Percentiles rank a stretch among this genome's conserved stretches.
phyloP scores from a whole-genome alignment of 2,888 invertebrate species.

The Carabus problematicus region DNA sequence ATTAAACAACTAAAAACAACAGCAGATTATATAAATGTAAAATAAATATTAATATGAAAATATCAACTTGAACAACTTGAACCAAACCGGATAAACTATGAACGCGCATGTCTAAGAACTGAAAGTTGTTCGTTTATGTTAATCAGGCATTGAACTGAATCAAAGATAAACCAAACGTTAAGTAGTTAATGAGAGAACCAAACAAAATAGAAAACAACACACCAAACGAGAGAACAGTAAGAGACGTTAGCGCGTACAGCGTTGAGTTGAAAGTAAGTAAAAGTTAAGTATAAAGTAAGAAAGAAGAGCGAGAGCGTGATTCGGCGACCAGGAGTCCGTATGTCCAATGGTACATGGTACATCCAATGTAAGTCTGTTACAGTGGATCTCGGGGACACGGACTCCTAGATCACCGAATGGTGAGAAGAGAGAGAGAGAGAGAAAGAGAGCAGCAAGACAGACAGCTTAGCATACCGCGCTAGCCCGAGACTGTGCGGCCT shows the following conservation, averaged over 20 bases:
- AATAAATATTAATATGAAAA: neutral
- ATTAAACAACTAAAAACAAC: no score
- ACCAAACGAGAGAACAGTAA: conserved; percentile 11
- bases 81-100: neutral
- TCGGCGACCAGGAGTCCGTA: conserved; percentile 6
- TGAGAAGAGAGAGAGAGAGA: conserved; percentile 63
- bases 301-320: conserved; percentile 17
- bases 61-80: conserved; percentile 9
- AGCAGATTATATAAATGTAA: no score
- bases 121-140: conserved; percentile 21
- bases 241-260: no score
- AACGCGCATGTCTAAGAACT: conserved; percentile 17
- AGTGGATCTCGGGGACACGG: neutral
- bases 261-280: neutral
- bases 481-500: conserved; percentile 94
- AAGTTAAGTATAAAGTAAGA: conserved; percentile 10
- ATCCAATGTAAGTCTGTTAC: no score
- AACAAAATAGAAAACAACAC: conserved; percentile 47
- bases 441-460: conserved; percentile 61
- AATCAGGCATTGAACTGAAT: conserved; percentile 29
- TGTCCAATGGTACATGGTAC: neutral
- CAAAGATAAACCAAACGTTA: conserved; percentile 43
- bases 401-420: conserved; percentile 14
- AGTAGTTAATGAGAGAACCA: conserved; percentile 43
- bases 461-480: conserved; percentile 83